These are phyloP conservation scores for Toxonevra muliebris DNA, from an alignment of 2,888 invertebrate genomes.

Conservation along the genomic window DNA sequence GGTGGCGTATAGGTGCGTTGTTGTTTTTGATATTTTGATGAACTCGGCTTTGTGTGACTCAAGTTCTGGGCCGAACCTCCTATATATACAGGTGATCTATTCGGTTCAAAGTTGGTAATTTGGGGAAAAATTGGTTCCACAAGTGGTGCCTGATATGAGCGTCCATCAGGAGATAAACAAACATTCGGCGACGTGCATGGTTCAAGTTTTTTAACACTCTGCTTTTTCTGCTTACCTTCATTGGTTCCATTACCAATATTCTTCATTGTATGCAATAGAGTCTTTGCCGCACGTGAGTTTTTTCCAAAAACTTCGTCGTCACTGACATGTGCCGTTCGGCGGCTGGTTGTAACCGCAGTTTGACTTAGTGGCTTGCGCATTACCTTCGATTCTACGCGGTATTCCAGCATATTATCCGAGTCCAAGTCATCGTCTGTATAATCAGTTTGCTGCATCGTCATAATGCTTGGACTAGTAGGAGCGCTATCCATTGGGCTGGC, in stretches of 20 bases:
- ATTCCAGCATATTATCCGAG: slow-evolving; percentile 68
- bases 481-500: slow-evolving; percentile 49
- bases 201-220: slow-evolving; percentile 48
- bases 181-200: slow-evolving; percentile 47
- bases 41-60: slow-evolving; percentile 29
- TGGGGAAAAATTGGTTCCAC: slow-evolving; percentile 61
- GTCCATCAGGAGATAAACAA: slow-evolving; percentile 60
- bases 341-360: slow-evolving; percentile 71
- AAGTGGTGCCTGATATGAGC: slow-evolving; percentile 59
- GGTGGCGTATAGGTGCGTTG: slow-evolving; percentile 17
- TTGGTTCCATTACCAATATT: slow-evolving; percentile 38
- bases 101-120: slow-evolving; percentile 51
- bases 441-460: slow-evolving; percentile 48
- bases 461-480: slow-evolving; percentile 51
- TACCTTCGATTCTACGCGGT: slow-evolving; percentile 76
- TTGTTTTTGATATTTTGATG: slow-evolving; percentile 23
- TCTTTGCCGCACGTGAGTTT: slow-evolving; percentile 68
- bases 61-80: slow-evolving; percentile 21
- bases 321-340: slow-evolving; percentile 56
- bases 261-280: slow-evolving; percentile 67
- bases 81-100: slow-evolving; percentile 53
- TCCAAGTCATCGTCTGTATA: slow-evolving; percentile 60
- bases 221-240: slow-evolving; percentile 41
- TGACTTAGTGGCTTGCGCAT: slow-evolving; percentile 80
- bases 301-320: slow-evolving; percentile 65